Evolutionary conservation across 2,113 vertebrate species (phyloP), one percentile per base, ranked within the genome.

Genomic region (Alethe castanea): DNA sequence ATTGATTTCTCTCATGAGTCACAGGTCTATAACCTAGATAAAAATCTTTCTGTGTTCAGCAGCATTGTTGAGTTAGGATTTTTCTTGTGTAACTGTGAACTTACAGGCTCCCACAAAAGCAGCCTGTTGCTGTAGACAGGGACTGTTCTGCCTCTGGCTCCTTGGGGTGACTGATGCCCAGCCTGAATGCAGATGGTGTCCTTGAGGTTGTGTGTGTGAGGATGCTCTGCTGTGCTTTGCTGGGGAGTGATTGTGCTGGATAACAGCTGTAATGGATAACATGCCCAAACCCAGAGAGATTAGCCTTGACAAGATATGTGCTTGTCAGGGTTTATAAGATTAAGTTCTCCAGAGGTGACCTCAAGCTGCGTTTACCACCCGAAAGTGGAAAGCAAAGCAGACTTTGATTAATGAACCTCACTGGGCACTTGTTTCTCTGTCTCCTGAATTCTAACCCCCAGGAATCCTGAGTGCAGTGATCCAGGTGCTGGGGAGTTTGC

Each of bases 41-140:
- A 29, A 42, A 57, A 72, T 29, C 25, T 38, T 16, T 72, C 42
- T 45, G 14, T 0, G 1, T 70, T 83, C 42, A 22, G 15, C 31
- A 64, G 48, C 8, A 1, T 6, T 59, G 8, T 23, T 65, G 42
- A 23, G 18, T 40, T 62, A 7, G 23, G 72, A 38, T 24, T 50
- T 78, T 45, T 6, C 36, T 19, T 12, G 31, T 36, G 52, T 48
- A 44, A 9, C 25, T 25, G 0, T 7, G 12, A 26, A 2, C 0
- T 4, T 11, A 1, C 0, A 24, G 62, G 2, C 5, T 57, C 11
- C 11, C 17, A 4, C 4, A 5, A 5, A 1, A 3, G 4, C 15
- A 52, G 12, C 33, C 11, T 8, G 1, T 24, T 67, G 29, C 5
- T 67, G 47, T 9, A 64, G 53, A 0, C 11, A 19, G 42, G 45